Evolutionary conservation across 2,888 invertebrate genomes (phyloP).

Genomic region (Lasioglossum malachurum): DNA sequence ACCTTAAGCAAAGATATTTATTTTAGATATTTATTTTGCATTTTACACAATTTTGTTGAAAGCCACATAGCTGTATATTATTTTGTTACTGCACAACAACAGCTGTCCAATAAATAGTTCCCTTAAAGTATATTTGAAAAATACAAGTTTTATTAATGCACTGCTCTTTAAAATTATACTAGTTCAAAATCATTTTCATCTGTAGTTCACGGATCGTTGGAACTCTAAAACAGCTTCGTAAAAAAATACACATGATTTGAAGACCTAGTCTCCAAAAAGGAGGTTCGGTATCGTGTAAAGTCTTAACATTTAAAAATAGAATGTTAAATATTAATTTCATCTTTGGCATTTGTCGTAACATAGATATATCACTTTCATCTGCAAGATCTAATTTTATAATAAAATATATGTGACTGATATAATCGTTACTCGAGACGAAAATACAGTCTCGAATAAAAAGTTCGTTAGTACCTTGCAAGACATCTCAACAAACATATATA

Average conservation of each 20-base stretch:
- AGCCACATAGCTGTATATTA: constrained; percentile 10
- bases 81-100: constrained; percentile 17
- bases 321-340: constrained; percentile 21
- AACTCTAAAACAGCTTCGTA: constrained; percentile 12
- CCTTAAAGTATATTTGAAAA: background rate
- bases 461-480: background rate
- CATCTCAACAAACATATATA: background rate
- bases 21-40: constrained; percentile 76
- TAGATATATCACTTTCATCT: constrained; percentile 8
- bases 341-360: constrained; percentile 43
- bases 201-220: background rate
- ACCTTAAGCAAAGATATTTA: constrained; percentile 59
- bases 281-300: constrained; percentile 29
- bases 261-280: background rate
- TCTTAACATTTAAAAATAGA: constrained; percentile 32
- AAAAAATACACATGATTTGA: constrained; percentile 23
- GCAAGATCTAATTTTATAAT: constrained; percentile 15
- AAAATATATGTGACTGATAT: constrained; percentile 17
- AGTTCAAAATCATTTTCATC: background rate
- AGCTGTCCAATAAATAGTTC: constrained; percentile 4
- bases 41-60: constrained; percentile 21
- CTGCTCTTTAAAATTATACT: constrained; percentile 2
- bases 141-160: constrained; percentile 8
- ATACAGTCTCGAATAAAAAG: constrained; percentile 20
- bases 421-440: background rate